phyloP scores from a whole-genome alignment of 1,140 invertebrate species.

The Bombus sylvicola region DNA sequence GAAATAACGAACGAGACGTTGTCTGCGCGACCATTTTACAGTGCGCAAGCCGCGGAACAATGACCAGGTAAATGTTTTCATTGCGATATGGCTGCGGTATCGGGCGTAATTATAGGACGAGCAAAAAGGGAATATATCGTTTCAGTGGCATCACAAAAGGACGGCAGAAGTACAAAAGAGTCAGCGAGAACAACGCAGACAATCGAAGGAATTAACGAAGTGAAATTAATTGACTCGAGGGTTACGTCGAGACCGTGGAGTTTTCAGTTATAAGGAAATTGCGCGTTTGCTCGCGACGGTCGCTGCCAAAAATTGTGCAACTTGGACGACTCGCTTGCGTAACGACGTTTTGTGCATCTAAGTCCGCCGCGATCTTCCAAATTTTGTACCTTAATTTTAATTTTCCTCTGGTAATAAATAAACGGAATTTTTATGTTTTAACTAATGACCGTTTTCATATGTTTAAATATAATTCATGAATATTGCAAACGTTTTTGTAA shows the following conservation, averaged over 20 bases:
- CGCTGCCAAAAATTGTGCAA: too few relatives aligned
- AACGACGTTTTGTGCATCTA: too few relatives aligned
- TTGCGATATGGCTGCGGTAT: background rate
- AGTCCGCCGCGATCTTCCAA: too few relatives aligned
- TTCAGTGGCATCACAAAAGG: conserved; percentile 51
- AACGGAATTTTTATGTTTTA: too few relatives aligned
- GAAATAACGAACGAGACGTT: background rate
- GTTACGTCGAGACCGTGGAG: too few relatives aligned
- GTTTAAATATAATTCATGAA: too few relatives aligned
- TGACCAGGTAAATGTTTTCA: conserved; percentile 7
- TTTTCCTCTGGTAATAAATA: too few relatives aligned
- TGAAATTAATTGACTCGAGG: conserved; percentile 50
- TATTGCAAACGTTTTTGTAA: too few relatives aligned
- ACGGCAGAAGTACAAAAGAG: conserved; percentile 18
- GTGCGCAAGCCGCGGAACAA: background rate
- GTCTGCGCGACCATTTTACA: background rate
- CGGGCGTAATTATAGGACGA: background rate
- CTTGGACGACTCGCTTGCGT: too few relatives aligned
- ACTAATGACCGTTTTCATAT: too few relatives aligned
- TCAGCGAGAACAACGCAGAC: conserved; percentile 17
- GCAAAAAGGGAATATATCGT: conserved; percentile 14
- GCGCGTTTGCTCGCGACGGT: too few relatives aligned
- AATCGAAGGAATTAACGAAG: conserved; percentile 53
- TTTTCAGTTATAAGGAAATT: background rate
- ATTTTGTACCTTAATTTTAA: too few relatives aligned